A percentile compares a stretch with the other conserved stretches of the same genome.
Conservation (phyloP, 2,888 invertebrate genomes). For the Girardia tigrina region DNA sequence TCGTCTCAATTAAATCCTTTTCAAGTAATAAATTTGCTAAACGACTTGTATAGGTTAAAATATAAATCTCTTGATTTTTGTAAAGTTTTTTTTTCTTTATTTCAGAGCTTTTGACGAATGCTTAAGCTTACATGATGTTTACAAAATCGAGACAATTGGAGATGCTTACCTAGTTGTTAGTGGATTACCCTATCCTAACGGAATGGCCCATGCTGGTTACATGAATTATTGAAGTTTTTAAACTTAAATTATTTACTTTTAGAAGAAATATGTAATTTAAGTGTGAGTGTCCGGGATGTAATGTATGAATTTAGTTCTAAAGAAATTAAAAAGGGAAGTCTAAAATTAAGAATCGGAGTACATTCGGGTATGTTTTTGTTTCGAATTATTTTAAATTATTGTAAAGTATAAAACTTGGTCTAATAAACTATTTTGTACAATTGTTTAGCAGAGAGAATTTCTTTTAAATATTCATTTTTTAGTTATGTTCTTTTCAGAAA, state of each 20-base stretch:
- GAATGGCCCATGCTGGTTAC: not conserved
- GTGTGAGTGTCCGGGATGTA: not conserved
- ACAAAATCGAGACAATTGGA: slow-evolving; percentile 4
- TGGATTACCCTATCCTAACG: not conserved
- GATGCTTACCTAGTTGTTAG: not conserved
- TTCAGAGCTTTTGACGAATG: not conserved
- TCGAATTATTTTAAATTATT: no score
- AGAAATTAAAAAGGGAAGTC: not conserved
- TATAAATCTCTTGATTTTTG: not conserved
- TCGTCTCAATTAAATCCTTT: not conserved
- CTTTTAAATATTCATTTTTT: no score
- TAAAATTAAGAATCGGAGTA: slow-evolving; percentile 3
- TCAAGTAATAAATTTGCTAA: not conserved
- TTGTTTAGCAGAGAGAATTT: no score
- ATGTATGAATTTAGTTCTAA: not conserved
- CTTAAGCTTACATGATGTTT: not conserved
- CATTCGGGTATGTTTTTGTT: no score
- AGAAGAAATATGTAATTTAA: slow-evolving; percentile 1
- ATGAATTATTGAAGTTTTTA: not conserved
- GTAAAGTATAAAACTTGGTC: no score
- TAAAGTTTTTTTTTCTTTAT: not conserved
- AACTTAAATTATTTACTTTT: not conserved
- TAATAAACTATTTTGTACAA: no score
- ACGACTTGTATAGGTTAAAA: not conserved
- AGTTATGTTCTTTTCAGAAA: no score